Conservation (phyloP, 2,797 vertebrate species). For the Peromyscus nudipes region DNA sequence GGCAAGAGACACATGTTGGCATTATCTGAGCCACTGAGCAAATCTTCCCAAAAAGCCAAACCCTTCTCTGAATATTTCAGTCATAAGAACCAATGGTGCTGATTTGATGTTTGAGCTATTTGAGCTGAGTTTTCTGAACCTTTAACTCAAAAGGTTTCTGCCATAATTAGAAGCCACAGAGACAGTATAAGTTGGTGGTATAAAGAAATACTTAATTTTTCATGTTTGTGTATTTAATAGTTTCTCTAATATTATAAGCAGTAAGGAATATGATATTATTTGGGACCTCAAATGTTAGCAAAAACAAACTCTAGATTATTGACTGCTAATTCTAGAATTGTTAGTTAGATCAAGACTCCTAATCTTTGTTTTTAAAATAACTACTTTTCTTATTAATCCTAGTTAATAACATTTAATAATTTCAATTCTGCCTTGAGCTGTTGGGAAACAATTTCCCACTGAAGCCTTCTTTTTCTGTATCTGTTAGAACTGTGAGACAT, state of each 20-base stretch:
- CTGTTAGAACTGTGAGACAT: background rate
- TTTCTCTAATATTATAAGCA: background rate
- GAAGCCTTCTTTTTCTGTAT: background rate
- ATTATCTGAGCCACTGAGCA: background rate
- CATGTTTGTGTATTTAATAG: background rate
- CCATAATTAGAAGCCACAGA: constrained; percentile 26
- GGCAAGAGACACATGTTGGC: background rate
- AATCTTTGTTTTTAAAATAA: constrained; percentile 9
- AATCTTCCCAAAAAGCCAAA: background rate
- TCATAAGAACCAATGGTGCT: background rate
- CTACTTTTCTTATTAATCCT: constrained; percentile 1
- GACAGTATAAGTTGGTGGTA: background rate
- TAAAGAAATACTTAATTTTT: constrained; percentile 14
- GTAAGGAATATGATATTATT: constrained; percentile 2
- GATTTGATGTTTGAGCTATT: background rate
- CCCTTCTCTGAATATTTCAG: background rate
- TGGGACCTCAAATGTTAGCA: background rate
- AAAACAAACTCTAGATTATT: constrained; percentile 32
- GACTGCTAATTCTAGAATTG: background rate
- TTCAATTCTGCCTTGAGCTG: constrained; percentile 25
- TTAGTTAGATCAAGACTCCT: background rate
- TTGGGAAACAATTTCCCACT: constrained; percentile 19
- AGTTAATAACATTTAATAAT: background rate
- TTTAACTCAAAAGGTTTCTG: background rate
- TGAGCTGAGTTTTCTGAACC: background rate